These are phyloP conservation scores for Myotis daubentonii DNA, from an alignment of 2,797 vertebrate species.

Conservation along the genomic window DNA sequence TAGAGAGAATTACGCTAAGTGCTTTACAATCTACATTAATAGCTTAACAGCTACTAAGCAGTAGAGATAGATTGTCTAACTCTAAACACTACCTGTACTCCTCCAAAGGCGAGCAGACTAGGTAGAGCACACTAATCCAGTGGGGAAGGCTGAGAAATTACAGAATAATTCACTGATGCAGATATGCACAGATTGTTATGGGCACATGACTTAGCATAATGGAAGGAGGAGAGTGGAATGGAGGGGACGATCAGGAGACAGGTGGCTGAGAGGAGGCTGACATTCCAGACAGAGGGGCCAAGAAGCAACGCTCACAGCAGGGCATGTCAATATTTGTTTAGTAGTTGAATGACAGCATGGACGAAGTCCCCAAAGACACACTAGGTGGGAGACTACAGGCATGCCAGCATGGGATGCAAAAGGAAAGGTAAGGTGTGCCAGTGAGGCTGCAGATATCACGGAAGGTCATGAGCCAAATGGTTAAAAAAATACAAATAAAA, in stretches of 20 bases:
- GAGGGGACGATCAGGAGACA: not conserved
- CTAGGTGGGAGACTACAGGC: not conserved
- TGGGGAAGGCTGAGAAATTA: not conserved
- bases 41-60: not conserved
- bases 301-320: not conserved
- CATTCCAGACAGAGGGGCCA: not conserved
- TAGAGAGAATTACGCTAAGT: not conserved
- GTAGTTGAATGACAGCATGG: not conserved
- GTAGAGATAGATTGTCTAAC: not conserved
- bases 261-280: not conserved
- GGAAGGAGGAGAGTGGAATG: not conserved
- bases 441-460: not conserved
- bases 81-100: not conserved
- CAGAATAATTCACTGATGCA: not conserved
- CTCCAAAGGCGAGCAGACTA: not conserved
- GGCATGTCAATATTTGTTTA: not conserved
- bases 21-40: not conserved
- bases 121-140: not conserved
- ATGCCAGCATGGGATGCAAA: not conserved
- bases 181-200: not conserved
- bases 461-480: not conserved
- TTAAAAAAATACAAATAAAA: not conserved
- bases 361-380: not conserved
- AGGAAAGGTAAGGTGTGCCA: not conserved
- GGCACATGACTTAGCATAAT: not conserved